Evolutionary conservation across 2,888 invertebrate species (phyloP).

Genomic region (Aleiodes alternator): DNA sequence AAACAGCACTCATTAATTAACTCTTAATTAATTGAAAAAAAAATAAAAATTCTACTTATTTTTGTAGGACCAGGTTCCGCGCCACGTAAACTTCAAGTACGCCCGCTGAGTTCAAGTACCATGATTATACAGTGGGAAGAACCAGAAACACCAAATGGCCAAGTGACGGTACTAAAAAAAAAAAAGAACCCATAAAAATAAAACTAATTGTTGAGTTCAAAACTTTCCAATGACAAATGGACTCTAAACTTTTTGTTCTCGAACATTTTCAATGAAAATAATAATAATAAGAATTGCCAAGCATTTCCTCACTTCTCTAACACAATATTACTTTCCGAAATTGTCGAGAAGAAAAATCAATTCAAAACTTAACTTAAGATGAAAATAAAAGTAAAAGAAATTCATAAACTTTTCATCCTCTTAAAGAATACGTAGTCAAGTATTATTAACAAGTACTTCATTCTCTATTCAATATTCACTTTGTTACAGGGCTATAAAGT

Average conservation of each 20-base stretch:
- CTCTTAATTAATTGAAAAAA: not conserved
- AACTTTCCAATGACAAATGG: conserved; percentile 8
- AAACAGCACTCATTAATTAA: not conserved
- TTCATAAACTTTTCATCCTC: too few species aligned
- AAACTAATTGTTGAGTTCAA: conserved; percentile 31
- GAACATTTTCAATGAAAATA: not conserved
- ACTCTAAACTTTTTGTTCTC: too few species aligned
- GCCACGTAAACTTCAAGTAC: conserved; percentile 94
- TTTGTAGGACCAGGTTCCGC: conserved; percentile 94
- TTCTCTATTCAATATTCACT: too few species aligned
- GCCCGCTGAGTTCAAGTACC: conserved; percentile 95
- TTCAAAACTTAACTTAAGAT: too few species aligned
- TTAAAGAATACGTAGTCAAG: too few species aligned
- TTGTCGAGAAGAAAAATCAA: too few species aligned
- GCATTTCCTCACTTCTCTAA: too few species aligned
- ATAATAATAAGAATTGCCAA: not conserved
- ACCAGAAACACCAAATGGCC: conserved; percentile 97
- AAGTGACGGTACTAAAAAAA: conserved; percentile 86
- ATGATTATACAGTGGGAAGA: conserved; percentile 99
- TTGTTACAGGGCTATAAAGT: conserved; percentile 93
- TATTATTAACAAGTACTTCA: too few species aligned
- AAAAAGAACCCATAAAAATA: conserved; percentile 12
- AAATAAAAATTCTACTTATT: conserved; percentile 34
- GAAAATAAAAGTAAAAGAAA: too few species aligned
- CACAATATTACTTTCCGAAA: too few species aligned